Evolutionary conservation across 2,797 vertebrate genomes (phyloP).

Genomic region (Lates japonicus): DNA sequence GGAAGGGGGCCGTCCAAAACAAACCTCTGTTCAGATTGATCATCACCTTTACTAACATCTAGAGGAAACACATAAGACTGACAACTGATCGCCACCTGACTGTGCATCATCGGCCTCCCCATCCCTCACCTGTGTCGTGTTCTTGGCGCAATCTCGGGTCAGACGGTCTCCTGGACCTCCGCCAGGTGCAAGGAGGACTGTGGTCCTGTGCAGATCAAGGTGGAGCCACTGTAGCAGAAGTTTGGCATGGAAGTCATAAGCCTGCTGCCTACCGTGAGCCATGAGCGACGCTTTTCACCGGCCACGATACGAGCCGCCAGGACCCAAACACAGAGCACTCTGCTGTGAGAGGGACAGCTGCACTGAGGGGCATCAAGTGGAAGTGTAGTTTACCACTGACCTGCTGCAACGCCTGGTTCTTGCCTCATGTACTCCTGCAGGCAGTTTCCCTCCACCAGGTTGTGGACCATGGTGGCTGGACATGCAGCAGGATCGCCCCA

Average conservation of each 20-base stretch:
- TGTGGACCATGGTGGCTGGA: constrained; percentile 96
- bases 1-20: constrained; percentile 96
- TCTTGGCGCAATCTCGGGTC: constrained; percentile 94
- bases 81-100: not conserved
- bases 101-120: fast-evolving
- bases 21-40: constrained; percentile 98
- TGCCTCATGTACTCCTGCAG: constrained; percentile 97
- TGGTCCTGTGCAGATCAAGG: constrained; percentile 92
- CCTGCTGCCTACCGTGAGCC: constrained; percentile 90
- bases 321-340: constrained; percentile 83
- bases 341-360: too few species aligned
- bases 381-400: constrained; percentile 74
- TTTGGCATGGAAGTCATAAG: constrained; percentile 97
- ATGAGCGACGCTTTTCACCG: constrained; percentile 96
- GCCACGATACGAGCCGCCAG: constrained; percentile 95
- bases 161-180: constrained; percentile 96
- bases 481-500: constrained; percentile 98
- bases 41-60: constrained; percentile 99
- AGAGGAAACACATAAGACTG: constrained; percentile 24
- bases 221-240: constrained; percentile 96
- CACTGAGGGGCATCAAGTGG: constrained; percentile 15
- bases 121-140: constrained; percentile 90
- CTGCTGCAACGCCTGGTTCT: constrained; percentile 97
- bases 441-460: constrained; percentile 96
- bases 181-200: constrained; percentile 96